A percentile compares a stretch with the other conserved stretches of the same genome.
These are phyloP conservation scores for Halocynthia aurantium DNA, from an alignment of 23 tunicate species.

Conservation along the genomic window DNA sequence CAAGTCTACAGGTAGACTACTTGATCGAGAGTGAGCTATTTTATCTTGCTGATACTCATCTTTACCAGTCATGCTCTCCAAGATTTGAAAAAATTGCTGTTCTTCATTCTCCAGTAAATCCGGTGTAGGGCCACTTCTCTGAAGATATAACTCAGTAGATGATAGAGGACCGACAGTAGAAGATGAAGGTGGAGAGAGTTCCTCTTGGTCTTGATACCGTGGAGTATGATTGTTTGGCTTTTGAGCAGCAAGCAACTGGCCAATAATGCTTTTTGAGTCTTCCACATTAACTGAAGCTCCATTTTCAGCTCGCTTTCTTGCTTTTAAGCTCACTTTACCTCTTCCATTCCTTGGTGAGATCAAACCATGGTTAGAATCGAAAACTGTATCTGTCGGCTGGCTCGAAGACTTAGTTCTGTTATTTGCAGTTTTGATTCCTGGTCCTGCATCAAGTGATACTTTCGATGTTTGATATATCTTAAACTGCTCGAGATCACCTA, in stretches of 20 bases:
- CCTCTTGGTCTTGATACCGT: too few relatives aligned
- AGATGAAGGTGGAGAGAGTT: too few relatives aligned
- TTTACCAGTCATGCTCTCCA: slow-evolving; percentile 37
- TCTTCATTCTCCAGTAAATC: slow-evolving; percentile 46
- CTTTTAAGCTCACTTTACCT: background rate
- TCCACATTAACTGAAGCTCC: too few relatives aligned
- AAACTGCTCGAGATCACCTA: slow-evolving; percentile 30
- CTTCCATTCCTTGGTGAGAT: slow-evolving; percentile 8
- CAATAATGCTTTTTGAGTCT: background rate
- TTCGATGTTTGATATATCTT: slow-evolving; percentile 18
- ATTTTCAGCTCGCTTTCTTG: background rate
- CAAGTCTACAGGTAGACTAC: slow-evolving; percentile 26
- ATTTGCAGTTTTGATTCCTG: too few relatives aligned
- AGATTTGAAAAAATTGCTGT: slow-evolving; percentile 47
- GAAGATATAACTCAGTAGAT: too few relatives aligned
- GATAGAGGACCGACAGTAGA: too few relatives aligned
- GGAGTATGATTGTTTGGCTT: too few relatives aligned
- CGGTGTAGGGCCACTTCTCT: too few relatives aligned
- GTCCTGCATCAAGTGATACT: background rate
- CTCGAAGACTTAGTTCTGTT: too few relatives aligned
- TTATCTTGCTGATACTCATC: background rate
- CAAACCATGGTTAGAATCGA: background rate
- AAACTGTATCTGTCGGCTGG: background rate
- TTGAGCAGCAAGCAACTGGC: background rate
- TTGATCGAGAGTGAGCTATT: slow-evolving; percentile 40